Evolutionary conservation across 2,888 invertebrate species (phyloP).

Genomic region (Perizoma affinitatum): DNA sequence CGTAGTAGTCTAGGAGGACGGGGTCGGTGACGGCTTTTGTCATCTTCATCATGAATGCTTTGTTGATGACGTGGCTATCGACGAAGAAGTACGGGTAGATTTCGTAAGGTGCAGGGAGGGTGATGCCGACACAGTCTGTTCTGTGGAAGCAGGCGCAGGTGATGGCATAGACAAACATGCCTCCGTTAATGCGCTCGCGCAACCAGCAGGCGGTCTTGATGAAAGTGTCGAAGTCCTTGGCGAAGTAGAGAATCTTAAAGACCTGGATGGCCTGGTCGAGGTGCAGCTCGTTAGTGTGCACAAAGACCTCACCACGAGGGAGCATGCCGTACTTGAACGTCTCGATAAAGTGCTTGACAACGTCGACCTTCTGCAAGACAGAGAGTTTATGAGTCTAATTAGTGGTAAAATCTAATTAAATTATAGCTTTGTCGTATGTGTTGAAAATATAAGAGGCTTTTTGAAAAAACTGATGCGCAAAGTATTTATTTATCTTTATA

Average conservation of each 20-base stretch:
- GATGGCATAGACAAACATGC: conserved; percentile 89
- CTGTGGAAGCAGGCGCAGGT: conserved; percentile 88
- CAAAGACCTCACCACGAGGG: conserved; percentile 85
- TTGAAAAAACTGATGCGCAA: too few species aligned
- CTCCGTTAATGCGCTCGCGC: conserved; percentile 88
- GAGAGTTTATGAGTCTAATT: not conserved
- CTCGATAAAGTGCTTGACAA: conserved; percentile 83
- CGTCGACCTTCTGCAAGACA: conserved; percentile 77
- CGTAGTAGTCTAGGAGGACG: conserved; percentile 78
- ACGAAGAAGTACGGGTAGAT: conserved; percentile 91
- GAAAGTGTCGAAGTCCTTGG: conserved; percentile 88
- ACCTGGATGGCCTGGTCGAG: conserved; percentile 85
- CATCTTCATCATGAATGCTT: conserved; percentile 86
- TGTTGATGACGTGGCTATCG: conserved; percentile 87
- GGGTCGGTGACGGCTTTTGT: conserved; percentile 84
- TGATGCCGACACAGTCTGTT: conserved; percentile 86
- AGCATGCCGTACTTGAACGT: conserved; percentile 84
- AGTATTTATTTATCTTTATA: too few species aligned
- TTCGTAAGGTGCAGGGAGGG: conserved; percentile 90
- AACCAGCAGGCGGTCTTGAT: conserved; percentile 88
- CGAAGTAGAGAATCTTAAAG: conserved; percentile 86
- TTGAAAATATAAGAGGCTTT: too few species aligned
- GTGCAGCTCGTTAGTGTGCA: conserved; percentile 84
- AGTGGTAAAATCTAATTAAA: too few species aligned
- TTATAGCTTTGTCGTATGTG: too few species aligned